Base-by-base conservation (phyloP, 2,113 vertebrate species). In the Hippopotamus amphibius region DNA sequence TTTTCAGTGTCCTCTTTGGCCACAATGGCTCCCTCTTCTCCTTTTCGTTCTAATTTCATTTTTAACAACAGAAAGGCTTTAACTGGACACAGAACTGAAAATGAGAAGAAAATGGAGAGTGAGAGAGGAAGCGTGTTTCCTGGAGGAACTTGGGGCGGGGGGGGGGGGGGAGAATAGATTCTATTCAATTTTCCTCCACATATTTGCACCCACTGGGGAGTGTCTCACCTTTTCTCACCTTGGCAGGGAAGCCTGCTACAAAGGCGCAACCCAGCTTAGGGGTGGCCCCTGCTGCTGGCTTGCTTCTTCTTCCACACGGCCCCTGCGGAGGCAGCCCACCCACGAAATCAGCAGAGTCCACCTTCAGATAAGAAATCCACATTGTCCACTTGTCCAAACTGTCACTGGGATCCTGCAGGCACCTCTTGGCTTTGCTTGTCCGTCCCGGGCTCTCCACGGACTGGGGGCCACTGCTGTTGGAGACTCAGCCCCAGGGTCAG, bases 1-100 rank as follows among this genome's bases (percentile, higher is more conserved):
- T 89, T 97, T 97, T 94, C 97, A 87, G 96, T 89, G 87, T 97
- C 92, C 22, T 98, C 97, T 98, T 97, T 91, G 94, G 96, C 96
- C 96, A 11, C 13, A 90, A 21, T 86, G 33, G 80, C 97, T 97
- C 83, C 93, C 89, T 65, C 33, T 93, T 83, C 68, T 63, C 57
- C 69, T 96, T 85, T 93, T 92, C 13, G 61, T 81, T 97, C 95
- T 88, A 96, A 95, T 89, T 97, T 94, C 89, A 95, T 88, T 98
- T 96, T 82, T 93, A 98, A 94, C 72, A 95, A 46, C 83, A 0
- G 61, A 74, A 91, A 95, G 87, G 97, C 93, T 94, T 92, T 55
- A 87, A 71, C 95, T 95, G 83, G 94, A 90, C 95, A 96, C 90
- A 97, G 88, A 98, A 93, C 92, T 95, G 95, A 96, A 98, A 97